A percentile compares a stretch with the other conserved stretches of the same genome.
Conservation (phyloP, 2,113 vertebrate genomes). For the Oreotrochilus melanogaster region DNA sequence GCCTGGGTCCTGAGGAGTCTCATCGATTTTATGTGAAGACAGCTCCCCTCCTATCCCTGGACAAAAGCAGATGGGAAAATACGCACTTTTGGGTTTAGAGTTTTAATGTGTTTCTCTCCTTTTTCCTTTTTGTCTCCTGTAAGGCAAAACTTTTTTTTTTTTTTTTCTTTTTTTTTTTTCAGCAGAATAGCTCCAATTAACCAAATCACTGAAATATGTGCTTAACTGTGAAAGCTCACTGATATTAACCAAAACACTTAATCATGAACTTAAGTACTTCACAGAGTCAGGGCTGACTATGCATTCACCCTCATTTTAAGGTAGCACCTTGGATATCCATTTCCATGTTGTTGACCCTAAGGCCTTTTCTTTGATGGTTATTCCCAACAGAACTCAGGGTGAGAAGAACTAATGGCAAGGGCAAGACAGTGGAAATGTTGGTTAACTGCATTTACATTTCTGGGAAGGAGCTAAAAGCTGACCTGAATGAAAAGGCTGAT, state of each 20-base stretch:
- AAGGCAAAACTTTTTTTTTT: neutral
- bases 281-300: neutral
- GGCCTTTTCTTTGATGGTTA: neutral
- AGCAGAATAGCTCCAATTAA: neutral
- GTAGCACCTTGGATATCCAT: neutral
- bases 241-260: neutral
- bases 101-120: neutral
- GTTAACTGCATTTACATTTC: neutral
- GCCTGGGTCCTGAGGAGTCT: neutral
- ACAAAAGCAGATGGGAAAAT: neutral
- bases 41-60: neutral
- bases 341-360: neutral
- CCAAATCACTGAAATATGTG: neutral
- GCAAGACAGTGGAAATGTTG: neutral
- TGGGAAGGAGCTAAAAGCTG: neutral
- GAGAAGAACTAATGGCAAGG: neutral
- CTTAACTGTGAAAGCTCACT: neutral
- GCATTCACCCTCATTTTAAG: neutral
- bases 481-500: neutral
- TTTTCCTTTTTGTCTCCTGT: neutral
- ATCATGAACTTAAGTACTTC: neutral
- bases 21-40: neutral
- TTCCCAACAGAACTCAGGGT: neutral
- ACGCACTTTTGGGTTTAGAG: neutral
- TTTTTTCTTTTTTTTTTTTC: neutral